Percentiles rank a stretch among this genome's conserved stretches.
Evolutionary conservation across 2,888 invertebrate species (phyloP).

Genomic region (Plutella xylostella): DNA sequence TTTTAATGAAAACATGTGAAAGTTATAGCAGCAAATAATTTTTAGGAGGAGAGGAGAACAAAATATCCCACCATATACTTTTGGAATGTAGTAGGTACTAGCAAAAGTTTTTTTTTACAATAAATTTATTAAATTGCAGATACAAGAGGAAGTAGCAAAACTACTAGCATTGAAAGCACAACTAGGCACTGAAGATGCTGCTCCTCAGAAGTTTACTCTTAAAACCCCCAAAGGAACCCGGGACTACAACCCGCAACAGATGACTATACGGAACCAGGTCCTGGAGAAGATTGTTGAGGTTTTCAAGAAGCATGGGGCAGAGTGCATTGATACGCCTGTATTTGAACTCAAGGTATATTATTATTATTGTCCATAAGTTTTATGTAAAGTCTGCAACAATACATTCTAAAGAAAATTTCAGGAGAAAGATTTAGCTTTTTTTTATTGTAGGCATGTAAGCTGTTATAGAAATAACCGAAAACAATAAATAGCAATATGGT

Average conservation of each 20-base stretch:
- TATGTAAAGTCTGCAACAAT: too few relatives aligned
- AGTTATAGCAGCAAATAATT: too few relatives aligned
- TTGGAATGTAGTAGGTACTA: conserved; percentile 15
- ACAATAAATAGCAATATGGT: too few relatives aligned
- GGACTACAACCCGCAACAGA: conserved; percentile 95
- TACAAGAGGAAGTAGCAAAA: conserved; percentile 86
- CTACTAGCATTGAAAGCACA: conserved; percentile 84
- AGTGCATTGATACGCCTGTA: conserved; percentile 97
- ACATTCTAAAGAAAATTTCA: too few relatives aligned
- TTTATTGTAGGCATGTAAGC: background rate
- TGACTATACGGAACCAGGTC: conserved; percentile 89
- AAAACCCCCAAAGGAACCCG: conserved; percentile 95
- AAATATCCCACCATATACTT: too few relatives aligned
- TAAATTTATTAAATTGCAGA: too few relatives aligned
- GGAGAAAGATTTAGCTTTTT: too few relatives aligned
- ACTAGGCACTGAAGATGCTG: conserved; percentile 68
- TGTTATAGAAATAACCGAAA: background rate
- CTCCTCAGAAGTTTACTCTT: conserved; percentile 82
- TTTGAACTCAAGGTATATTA: conserved; percentile 96
- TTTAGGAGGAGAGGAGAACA: too few relatives aligned
- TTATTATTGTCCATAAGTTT: too few relatives aligned
- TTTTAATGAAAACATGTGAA: too few relatives aligned
- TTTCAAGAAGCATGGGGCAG: conserved; percentile 97
- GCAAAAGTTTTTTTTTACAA: too few relatives aligned
- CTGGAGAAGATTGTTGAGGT: conserved; percentile 87